Conservation (phyloP, 37 sponge, comb jelly and placozoan species). For the Chondrilla cf. caribensis region DNA sequence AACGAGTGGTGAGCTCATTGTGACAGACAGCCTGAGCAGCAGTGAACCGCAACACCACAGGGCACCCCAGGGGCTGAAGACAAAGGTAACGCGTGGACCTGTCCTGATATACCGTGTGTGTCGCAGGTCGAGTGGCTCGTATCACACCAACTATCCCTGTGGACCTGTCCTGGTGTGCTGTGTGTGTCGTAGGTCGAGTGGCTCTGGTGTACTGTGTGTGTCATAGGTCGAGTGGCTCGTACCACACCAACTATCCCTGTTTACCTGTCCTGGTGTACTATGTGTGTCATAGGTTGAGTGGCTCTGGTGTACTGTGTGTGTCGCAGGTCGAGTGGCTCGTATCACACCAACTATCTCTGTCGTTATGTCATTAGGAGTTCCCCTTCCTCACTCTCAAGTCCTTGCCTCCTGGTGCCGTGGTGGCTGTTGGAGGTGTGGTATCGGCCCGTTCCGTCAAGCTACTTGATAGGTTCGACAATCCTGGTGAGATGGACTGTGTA, state of each 20-base stretch:
- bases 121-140: neutral
- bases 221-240: neutral
- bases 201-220: neutral
- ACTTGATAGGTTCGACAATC: constrained; percentile 83
- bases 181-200: too few species aligned
- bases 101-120: neutral
- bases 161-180: too few species aligned
- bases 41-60: too few species aligned
- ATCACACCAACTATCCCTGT: too few species aligned
- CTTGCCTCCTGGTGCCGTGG: constrained; percentile 65
- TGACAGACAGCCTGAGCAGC: neutral
- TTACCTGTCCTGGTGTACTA: too few species aligned
- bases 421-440: constrained; percentile 76
- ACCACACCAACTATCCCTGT: too few species aligned
- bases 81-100: neutral
- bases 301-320: neutral
- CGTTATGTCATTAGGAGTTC: constrained; percentile 55
- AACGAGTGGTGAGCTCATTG: neutral
- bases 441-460: constrained; percentile 81
- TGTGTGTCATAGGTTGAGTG: too few species aligned
- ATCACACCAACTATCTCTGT: too few species aligned
- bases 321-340: neutral
- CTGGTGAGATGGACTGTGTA: constrained; percentile 32
- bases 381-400: constrained; percentile 78
- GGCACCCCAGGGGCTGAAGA: neutral